Base-by-base conservation (phyloP, 2,888 invertebrate species). In the Griposia aprilina region DNA sequence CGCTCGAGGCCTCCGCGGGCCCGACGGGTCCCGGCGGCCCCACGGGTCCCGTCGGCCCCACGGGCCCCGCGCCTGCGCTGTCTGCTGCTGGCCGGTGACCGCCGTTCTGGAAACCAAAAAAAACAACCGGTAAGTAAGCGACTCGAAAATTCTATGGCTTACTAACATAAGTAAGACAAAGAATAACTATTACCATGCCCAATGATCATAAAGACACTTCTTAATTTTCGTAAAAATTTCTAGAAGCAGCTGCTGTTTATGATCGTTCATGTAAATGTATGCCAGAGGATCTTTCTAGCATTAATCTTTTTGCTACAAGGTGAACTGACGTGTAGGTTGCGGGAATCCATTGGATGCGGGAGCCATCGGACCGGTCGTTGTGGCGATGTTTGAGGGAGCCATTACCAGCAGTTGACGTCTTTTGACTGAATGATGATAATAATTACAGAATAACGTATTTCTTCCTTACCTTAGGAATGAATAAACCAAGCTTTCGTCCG, bases 401-500 rank as follows among this genome's bases (percentile, higher is more conserved):
- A 45, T 74, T 62, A 20, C 59, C 10, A 73, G 8, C 26, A n/a
- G 15, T 45, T 30, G 11, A 55, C 1, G 20, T 74, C 11, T n/a
- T 36, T 23, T 4, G 23, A 0, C 48, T 57, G 0, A 52, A 52
- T 65, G 5, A 36, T 8, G 13, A 50, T 57, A 59, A 36, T 52
- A 48, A 57, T 48, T 6, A 48, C 69, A 30, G 0, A 67, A 50
- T n/a, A 30, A 57, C 17, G 20, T 75, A 41, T 36, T 69, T 60
- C 20, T 15, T 63, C 63, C 60, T 15, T 87, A 97, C 97, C 95
- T 97, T 97, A 90, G 97, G 97, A 92, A 97, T 97, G 91, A 96
- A 94, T 86, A 97, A 92, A 52, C 95, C 94, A 45, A 97, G 94
- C 87, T 97, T 97, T 85, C 96, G 92, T 2, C 97, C 97, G 87